Conservation (phyloP, 1,140 invertebrate genomes). For the Archegozetes longisetosus region DNA sequence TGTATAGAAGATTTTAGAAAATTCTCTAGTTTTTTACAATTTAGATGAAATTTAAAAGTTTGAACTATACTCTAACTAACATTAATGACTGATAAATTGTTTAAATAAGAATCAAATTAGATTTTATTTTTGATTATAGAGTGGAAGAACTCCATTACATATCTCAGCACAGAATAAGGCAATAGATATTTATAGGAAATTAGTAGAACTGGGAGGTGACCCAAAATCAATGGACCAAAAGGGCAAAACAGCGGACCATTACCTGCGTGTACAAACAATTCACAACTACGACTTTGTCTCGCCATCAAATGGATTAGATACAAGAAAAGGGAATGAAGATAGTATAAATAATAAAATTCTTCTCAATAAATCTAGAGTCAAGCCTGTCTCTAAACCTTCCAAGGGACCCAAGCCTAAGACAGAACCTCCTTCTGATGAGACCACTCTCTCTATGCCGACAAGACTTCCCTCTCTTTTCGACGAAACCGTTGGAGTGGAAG, state of each 20-base stretch:
- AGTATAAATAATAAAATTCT: neutral
- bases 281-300: neutral
- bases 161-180: conserved; percentile 24
- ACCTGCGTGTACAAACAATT: conserved; percentile 15
- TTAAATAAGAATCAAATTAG: too few relatives aligned
- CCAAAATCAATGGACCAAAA: conserved; percentile 22
- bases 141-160: conserved; percentile 24
- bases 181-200: conserved; percentile 22
- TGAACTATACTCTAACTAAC: too few relatives aligned
- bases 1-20: neutral
- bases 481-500: too few relatives aligned
- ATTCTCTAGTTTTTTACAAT: neutral
- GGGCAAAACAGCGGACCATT: conserved; percentile 24
- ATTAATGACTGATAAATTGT: too few relatives aligned
- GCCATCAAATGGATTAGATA: neutral
- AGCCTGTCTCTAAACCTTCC: too few relatives aligned
- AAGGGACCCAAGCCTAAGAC: too few relatives aligned
- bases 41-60: too few relatives aligned
- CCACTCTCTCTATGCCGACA: too few relatives aligned
- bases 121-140: too few relatives aligned
- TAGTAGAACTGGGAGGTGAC: conserved; percentile 23
- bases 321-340: neutral
- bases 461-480: too few relatives aligned
- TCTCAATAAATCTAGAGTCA: too few relatives aligned
- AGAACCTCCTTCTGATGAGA: too few relatives aligned